These are phyloP conservation scores for Sinopyrophorus schimmeli DNA, from an alignment of 2,888 invertebrate species.

Conservation along the genomic window DNA sequence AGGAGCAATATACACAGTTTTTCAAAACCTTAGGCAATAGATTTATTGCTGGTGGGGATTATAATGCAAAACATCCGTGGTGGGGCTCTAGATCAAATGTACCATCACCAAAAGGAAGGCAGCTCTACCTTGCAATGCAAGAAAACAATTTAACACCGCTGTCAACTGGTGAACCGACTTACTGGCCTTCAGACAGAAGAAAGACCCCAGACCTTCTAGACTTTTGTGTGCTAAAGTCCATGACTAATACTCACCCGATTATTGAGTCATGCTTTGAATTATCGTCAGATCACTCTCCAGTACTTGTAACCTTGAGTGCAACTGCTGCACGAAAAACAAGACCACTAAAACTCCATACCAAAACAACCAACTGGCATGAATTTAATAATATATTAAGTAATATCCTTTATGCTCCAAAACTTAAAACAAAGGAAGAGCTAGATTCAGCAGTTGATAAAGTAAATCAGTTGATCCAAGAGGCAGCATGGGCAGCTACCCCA, in stretches of 20 bases:
- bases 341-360: slow-evolving; percentile 24
- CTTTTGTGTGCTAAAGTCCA: slow-evolving; percentile 21
- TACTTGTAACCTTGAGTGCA: too few species aligned
- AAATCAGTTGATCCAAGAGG: slow-evolving; percentile 7
- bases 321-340: slow-evolving; percentile 8
- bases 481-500: slow-evolving; percentile 9
- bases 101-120: slow-evolving; percentile 23
- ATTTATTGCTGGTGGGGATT: slow-evolving; percentile 33
- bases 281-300: slow-evolving; percentile 36
- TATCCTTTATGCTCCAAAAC: too few species aligned
- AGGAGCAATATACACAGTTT: slow-evolving; percentile 27
- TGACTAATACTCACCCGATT: slow-evolving; percentile 3
- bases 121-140: slow-evolving; percentile 10
- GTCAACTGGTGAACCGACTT: slow-evolving; percentile 36
- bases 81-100: slow-evolving; percentile 36
- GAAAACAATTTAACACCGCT: slow-evolving; percentile 15
- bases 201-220: slow-evolving; percentile 37
- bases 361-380: too few species aligned
- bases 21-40: slow-evolving; percentile 29
- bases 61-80: slow-evolving; percentile 32
- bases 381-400: too few species aligned
- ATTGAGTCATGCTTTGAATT: slow-evolving; percentile 30
- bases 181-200: slow-evolving; percentile 36
- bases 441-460: slow-evolving; percentile 5
- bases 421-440: slow-evolving; percentile 7